Percentiles rank a stretch among this genome's conserved stretches.
Conservation (phyloP, 2,888 invertebrate genomes). For the Parnassius smintheus region DNA sequence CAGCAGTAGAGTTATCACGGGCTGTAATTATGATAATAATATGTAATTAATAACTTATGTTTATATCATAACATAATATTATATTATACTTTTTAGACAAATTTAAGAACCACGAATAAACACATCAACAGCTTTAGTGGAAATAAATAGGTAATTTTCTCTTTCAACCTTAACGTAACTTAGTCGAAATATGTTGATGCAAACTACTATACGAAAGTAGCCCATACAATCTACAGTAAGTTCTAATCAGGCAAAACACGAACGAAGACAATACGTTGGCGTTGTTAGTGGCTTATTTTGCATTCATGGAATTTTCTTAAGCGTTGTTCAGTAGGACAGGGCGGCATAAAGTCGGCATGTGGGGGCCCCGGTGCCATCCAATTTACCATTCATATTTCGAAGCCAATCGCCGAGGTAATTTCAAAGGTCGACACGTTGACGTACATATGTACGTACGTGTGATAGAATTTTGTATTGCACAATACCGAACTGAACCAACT, state of each 20-base stretch:
- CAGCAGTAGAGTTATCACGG: too few species aligned
- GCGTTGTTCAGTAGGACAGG: slow-evolving; percentile 61
- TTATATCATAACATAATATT: too few species aligned
- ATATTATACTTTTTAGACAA: too few species aligned
- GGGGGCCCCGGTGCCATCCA: slow-evolving; percentile 61
- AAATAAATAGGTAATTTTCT: slow-evolving; percentile 20
- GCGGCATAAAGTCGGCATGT: slow-evolving; percentile 52
- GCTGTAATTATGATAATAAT: too few species aligned
- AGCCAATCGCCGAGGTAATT: slow-evolving; percentile 71
- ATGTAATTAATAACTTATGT: too few species aligned
- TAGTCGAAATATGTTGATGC: slow-evolving; percentile 28
- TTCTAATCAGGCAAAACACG: slow-evolving; percentile 66
- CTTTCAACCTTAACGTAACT: slow-evolving; percentile 20
- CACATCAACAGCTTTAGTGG: not conserved
- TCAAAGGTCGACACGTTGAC: slow-evolving; percentile 58
- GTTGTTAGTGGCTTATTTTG: slow-evolving; percentile 71
- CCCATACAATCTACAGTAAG: slow-evolving; percentile 46
- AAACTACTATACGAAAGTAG: slow-evolving; percentile 34
- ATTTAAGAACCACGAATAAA: not conserved
- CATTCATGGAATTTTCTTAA: slow-evolving; percentile 78
- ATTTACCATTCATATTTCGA: slow-evolving; percentile 76
- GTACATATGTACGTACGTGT: slow-evolving; percentile 26
- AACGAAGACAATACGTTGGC: slow-evolving; percentile 56
- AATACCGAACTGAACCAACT: not conserved
- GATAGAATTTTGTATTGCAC: slow-evolving; percentile 27